These are phyloP conservation scores for Gonatopus flavifemur DNA, from an alignment of 1,140 invertebrate species.

Conservation along the genomic window DNA sequence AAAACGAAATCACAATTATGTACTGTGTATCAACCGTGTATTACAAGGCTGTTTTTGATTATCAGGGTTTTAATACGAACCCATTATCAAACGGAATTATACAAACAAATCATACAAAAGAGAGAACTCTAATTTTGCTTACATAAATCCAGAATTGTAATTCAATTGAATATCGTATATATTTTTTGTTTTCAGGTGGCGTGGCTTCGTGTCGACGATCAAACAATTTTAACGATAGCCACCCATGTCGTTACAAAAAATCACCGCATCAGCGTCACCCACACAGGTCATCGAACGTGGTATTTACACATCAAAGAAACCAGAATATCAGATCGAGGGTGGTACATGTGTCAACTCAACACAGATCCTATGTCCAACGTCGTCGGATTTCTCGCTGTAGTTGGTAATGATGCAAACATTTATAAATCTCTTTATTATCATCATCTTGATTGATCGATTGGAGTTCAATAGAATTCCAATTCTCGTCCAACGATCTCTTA, in stretches of 20 bases:
- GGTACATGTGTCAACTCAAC: conserved; percentile 66
- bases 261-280: conserved; percentile 62
- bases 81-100: too few species aligned
- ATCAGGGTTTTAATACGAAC: too few species aligned
- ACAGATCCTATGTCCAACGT: conserved; percentile 65
- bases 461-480: too few species aligned
- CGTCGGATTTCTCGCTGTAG: conserved; percentile 62
- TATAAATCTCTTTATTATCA: too few species aligned
- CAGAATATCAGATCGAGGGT: conserved; percentile 55
- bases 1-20: too few species aligned
- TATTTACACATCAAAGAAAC: conserved; percentile 59
- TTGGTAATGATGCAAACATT: conserved; percentile 55
- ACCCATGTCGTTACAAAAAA: conserved; percentile 62
- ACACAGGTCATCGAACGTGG: conserved; percentile 62
- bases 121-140: too few species aligned
- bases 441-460: too few species aligned
- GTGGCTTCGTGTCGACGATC: conserved; percentile 65
- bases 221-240: conserved; percentile 65
- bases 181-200: conserved; percentile 59
- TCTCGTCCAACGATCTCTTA: conserved; percentile 6
- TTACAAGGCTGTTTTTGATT: too few species aligned
- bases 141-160: too few species aligned
- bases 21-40: too few species aligned
- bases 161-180: too few species aligned
- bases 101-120: too few species aligned